Evolutionary conservation across 2,113 vertebrate genomes (phyloP).

Genomic region (Thryonomys swinderianus): DNA sequence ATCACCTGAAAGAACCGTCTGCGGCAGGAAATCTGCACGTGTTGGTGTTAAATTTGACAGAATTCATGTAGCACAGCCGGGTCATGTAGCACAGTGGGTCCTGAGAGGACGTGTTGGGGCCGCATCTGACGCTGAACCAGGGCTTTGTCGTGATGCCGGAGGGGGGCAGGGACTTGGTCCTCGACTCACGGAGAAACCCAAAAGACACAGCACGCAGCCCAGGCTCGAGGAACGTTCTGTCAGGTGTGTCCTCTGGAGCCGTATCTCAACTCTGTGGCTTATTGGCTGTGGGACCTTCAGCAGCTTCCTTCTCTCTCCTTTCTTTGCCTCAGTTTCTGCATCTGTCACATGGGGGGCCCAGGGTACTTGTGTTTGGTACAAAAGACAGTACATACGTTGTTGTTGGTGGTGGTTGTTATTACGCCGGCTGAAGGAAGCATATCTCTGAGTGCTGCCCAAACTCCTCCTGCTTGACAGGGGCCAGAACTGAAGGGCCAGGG

Average conservation of each 20-base stretch:
- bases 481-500: background rate
- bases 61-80: background rate
- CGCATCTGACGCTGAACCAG: background rate
- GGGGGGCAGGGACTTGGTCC: background rate
- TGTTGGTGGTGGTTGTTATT: background rate
- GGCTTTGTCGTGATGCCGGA: background rate
- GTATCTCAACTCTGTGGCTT: background rate
- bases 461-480: background rate
- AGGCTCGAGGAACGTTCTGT: background rate
- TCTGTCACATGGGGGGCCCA: background rate
- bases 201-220: background rate
- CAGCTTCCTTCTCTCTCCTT: background rate
- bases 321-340: background rate
- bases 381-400: background rate
- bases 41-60: background rate
- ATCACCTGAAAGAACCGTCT: background rate
- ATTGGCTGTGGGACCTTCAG: background rate
- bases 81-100: no score
- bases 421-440: background rate
- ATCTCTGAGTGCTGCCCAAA: background rate
- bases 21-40: background rate
- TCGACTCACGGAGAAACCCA: background rate
- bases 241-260: background rate
- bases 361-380: background rate
- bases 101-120: background rate